Evolutionary conservation across 2,797 vertebrate species (phyloP), one percentile per base, ranked within the genome.

Genomic region (Hoplostethus mediterraneus): DNA sequence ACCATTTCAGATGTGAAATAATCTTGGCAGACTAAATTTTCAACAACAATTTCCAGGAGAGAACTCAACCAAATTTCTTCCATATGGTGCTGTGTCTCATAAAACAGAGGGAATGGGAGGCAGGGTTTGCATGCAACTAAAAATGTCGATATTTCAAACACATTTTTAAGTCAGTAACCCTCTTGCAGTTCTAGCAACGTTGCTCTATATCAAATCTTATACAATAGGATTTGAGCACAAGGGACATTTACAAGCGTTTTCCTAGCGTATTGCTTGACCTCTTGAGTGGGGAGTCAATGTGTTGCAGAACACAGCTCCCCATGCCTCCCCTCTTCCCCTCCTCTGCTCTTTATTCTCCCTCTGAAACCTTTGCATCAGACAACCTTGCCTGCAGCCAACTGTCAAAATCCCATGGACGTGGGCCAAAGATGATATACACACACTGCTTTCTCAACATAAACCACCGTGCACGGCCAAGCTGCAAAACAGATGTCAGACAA

Each of bases 401-500:
- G 90, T 92, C 87, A 88, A 80, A 76, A 80, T 80, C 77, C 45
- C 54, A 77, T 92, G 90, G 87, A 87, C 48, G 44, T 1, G 14
- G 3, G 87, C 90, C 92, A 93, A 90, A 83, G 77, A 94, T 89
- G 91, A 93, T 88, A 91, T 86, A 93, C 83, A 91, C 84, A 84
- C 81, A 80, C 70, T 77, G 80, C 86, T 82, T 82, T 88, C 80
- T 89, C 80, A 92, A 90, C 84, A 88, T 83, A 92, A 91, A 92
- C 87, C 66, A 70, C 72, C 9, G 49, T 82, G 74, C 88, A 71
- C 49, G 31, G 80, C 67, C 84, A 93, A 93, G 82, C 92, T 94
- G 92, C 87, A 93, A 91, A 93, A 86, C 93, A 95, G 92, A 94
- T 94, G 93, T 93, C 64, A 79, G 82, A 87, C 77, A 80, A 58